Percentiles rank a stretch among this genome's conserved stretches.
Conservation (phyloP, 1,140 invertebrate species). For the Pseudomyrmex sp. region DNA sequence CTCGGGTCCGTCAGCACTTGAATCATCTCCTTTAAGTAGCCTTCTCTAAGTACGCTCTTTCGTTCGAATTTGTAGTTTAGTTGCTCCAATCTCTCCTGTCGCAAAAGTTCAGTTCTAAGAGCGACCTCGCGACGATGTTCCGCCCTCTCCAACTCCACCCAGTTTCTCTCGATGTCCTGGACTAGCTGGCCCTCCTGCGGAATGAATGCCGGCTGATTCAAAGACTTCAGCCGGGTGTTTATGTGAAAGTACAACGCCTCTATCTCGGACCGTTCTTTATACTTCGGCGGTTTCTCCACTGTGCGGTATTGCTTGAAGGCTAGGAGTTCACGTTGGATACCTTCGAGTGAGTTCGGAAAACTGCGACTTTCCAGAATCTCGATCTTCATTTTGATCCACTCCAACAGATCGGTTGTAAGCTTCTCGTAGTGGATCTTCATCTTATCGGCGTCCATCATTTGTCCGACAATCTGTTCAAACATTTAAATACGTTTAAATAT, state of each 20-base stretch:
- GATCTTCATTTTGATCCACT: constrained; percentile 97
- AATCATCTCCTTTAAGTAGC: constrained; percentile 99
- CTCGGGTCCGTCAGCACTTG: constrained; percentile 97
- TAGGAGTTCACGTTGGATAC: constrained; percentile 95
- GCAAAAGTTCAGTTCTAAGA: constrained; percentile 94
- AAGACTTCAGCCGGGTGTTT: constrained; percentile 97
- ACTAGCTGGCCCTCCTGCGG: constrained; percentile 96
- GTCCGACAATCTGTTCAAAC: constrained; percentile 93
- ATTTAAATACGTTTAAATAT: background rate
- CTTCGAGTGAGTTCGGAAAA: constrained; percentile 98
- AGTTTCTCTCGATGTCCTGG: constrained; percentile 96
- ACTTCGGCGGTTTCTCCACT: constrained; percentile 99
- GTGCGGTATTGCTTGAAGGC: constrained; percentile 98
- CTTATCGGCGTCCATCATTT: constrained; percentile 97
- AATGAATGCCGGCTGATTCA: constrained; percentile 95
- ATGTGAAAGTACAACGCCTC: constrained; percentile 98
- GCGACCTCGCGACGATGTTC: constrained; percentile 98
- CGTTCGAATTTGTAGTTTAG: constrained; percentile 98
- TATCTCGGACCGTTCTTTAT: constrained; percentile 98
- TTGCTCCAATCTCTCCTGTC: constrained; percentile 97
- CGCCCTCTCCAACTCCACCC: constrained; percentile 96
- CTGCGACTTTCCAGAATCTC: constrained; percentile 92
- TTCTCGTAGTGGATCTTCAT: constrained; percentile 95
- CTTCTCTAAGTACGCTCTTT: constrained; percentile 96
- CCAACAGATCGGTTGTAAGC: constrained; percentile 93